Evolutionary conservation across 2,113 vertebrate species (phyloP).

Genomic region (Austrofundulus limnaeus): DNA sequence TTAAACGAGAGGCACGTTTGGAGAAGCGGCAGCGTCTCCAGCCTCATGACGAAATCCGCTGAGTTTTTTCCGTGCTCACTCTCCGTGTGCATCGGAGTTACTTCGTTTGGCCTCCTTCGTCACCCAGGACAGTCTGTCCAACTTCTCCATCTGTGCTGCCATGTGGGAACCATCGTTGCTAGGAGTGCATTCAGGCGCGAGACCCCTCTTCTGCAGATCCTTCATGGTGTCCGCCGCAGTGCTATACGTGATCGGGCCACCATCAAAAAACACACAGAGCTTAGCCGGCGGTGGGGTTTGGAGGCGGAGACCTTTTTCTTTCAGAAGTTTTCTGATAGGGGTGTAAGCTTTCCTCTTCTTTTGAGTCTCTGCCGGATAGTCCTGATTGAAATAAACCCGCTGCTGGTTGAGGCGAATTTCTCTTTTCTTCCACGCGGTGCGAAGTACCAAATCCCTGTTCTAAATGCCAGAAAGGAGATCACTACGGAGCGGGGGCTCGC

Average conservation of each 20-base stretch:
- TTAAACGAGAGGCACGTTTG: too few species aligned
- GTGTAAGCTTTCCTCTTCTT: slow-evolving; percentile 2
- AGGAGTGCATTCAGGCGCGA: not conserved
- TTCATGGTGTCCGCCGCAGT: not conserved
- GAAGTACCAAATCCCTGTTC: not conserved
- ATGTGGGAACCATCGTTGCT: not conserved
- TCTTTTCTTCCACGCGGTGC: not conserved
- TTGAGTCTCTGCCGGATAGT: not conserved
- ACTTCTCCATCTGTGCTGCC: not conserved
- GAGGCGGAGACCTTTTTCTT: not conserved
- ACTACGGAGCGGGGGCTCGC: not conserved
- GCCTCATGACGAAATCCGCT: too few species aligned
- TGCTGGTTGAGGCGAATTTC: not conserved
- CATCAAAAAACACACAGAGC: not conserved
- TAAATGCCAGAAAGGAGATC: not conserved
- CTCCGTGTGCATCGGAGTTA: not conserved
- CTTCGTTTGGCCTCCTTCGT: not conserved
- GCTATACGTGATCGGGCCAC: not conserved
- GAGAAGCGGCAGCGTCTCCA: too few species aligned
- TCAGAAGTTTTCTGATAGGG: slow-evolving; percentile 8
- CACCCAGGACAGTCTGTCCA: not conserved
- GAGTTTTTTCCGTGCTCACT: not conserved
- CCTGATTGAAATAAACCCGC: not conserved
- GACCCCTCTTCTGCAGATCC: not conserved
- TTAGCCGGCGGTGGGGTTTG: not conserved